Percentiles rank a stretch among this genome's conserved stretches.
phyloP scores from a whole-genome alignment of 2,113 vertebrate genomes.

The Cygnus buccinator region DNA sequence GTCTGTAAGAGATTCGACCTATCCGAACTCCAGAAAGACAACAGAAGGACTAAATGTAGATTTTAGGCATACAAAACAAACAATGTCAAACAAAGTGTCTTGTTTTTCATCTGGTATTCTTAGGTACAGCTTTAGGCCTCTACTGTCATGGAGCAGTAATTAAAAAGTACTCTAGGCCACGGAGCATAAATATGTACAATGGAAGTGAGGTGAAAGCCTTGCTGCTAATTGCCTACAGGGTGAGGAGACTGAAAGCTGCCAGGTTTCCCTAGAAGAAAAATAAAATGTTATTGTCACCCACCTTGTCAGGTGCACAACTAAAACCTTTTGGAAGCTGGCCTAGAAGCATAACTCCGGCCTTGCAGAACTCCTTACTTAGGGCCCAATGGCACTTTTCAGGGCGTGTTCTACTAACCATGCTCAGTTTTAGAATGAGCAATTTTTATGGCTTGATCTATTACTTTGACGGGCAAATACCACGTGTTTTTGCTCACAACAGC shows the following conservation, averaged over 20 bases:
- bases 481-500: not conserved
- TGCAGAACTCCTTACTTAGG: not conserved
- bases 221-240: not conserved
- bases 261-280: not conserved
- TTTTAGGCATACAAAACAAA: not conserved
- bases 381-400: not conserved
- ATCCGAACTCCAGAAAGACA: not conserved
- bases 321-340: not conserved
- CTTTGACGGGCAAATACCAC: not conserved
- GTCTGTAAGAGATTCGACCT: not conserved
- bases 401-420: not conserved
- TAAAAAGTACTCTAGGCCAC: not conserved
- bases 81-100: not conserved
- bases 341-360: not conserved
- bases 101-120: not conserved
- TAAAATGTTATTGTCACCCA: not conserved
- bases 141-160: not conserved
- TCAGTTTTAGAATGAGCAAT: not conserved
- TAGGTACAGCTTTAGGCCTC: not conserved
- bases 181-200: not conserved
- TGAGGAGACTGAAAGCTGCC: not conserved
- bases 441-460: not conserved
- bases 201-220: not conserved
- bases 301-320: rapidly evolving
- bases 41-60: not conserved